A percentile compares a stretch with the other conserved stretches of the same genome.
These are phyloP conservation scores for Rattus norvegicus DNA, from an alignment of 2,113 vertebrate genomes.

Conservation along the genomic window GRCr8 NC_086038.1:45557501-45558000, in stretches of 20 bases:
- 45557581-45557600: not conserved
- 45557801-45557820: not conserved
- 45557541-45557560: not conserved
- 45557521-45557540: not conserved
- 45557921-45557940: too few species aligned
- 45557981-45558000: too few species aligned
- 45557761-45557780: not conserved
- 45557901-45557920: not conserved
- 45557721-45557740: not conserved
- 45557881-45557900: not conserved
- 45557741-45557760: not conserved
- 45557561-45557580: not conserved
- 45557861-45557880: not conserved
- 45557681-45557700: too few species aligned
- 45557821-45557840: not conserved
- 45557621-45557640: not conserved
- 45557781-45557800: not conserved
- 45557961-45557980: not conserved
- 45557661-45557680: not conserved
- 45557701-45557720: not conserved
- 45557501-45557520: not conserved
- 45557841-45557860: not conserved
- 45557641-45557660: not conserved
- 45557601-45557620: too few species aligned
- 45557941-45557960: not conserved